Conservation (phyloP, 2,888 invertebrate genomes). For the Zootermopsis nevadensis region DNA sequence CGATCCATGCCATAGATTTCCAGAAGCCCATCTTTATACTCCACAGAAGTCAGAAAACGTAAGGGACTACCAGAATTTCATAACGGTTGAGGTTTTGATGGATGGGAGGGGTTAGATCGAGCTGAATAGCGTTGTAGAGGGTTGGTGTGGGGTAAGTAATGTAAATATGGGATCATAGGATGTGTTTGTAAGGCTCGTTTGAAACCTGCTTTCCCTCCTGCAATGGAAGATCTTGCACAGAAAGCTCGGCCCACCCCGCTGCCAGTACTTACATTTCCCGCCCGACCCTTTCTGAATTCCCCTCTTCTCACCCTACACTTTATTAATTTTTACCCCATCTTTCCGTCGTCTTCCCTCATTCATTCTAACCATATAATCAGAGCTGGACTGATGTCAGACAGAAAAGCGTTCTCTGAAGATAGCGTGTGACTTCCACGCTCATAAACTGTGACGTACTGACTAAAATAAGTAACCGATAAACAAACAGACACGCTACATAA, state of each 20-base stretch:
- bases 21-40: not conserved
- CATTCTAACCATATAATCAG: not conserved
- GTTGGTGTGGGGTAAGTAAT: conserved; percentile 13
- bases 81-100: conserved; percentile 17
- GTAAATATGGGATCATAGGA: conserved; percentile 29
- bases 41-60: not conserved
- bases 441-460: too few species aligned
- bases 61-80: not conserved
- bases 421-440: not conserved
- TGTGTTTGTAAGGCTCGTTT: not conserved
- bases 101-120: conserved; percentile 4
- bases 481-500: too few species aligned
- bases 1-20: not conserved
- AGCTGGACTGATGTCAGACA: not conserved
- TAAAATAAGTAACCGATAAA: too few species aligned
- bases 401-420: not conserved
- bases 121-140: conserved; percentile 7
- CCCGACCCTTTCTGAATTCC: not conserved
- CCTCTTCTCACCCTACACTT: conserved; percentile 4
- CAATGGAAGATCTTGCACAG: conserved; percentile 3
- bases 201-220: not conserved
- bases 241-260: not conserved
- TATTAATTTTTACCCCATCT: conserved; percentile 28
- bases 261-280: conserved; percentile 24
- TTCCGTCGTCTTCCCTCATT: not conserved